Evolutionary conservation across 2,888 invertebrate genomes (phyloP).

Genomic region (Myopa tessellatipennis): DNA sequence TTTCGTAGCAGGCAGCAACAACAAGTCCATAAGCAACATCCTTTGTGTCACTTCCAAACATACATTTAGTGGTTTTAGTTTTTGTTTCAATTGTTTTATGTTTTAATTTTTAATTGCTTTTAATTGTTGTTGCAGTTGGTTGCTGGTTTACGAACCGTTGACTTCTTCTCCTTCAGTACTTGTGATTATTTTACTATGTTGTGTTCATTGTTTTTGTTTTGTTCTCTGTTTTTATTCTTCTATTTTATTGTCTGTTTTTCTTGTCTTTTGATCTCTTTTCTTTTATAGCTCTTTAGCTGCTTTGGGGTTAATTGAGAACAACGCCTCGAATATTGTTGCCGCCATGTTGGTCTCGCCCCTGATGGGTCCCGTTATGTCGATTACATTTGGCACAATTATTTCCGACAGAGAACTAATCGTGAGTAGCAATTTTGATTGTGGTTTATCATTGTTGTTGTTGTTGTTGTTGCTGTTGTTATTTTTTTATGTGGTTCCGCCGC

Average conservation of each 20-base stretch:
- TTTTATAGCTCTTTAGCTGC: constrained; percentile 79
- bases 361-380: constrained; percentile 89
- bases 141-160: constrained; percentile 5
- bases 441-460: constrained; percentile 7
- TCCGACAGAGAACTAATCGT: constrained; percentile 75
- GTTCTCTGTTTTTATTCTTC: background rate
- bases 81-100: background rate
- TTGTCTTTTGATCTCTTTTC: constrained; percentile 22
- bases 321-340: constrained; percentile 82
- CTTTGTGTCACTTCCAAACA: too few species aligned
- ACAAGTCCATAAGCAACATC: too few species aligned
- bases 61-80: background rate
- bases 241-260: constrained; percentile 10
- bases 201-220: background rate
- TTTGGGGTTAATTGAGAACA: constrained; percentile 85
- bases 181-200: background rate
- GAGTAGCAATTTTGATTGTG: constrained; percentile 51
- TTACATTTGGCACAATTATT: constrained; percentile 85
- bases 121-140: constrained; percentile 31
- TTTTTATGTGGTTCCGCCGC: background rate
- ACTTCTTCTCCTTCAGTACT: background rate
- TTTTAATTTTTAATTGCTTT: constrained; percentile 39
- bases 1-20: too few species aligned
- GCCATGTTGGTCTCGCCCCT: constrained; percentile 82
- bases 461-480: background rate